Base-by-base conservation (phyloP, 1,140 invertebrate genomes). In the Diuraphis noxia region DNA sequence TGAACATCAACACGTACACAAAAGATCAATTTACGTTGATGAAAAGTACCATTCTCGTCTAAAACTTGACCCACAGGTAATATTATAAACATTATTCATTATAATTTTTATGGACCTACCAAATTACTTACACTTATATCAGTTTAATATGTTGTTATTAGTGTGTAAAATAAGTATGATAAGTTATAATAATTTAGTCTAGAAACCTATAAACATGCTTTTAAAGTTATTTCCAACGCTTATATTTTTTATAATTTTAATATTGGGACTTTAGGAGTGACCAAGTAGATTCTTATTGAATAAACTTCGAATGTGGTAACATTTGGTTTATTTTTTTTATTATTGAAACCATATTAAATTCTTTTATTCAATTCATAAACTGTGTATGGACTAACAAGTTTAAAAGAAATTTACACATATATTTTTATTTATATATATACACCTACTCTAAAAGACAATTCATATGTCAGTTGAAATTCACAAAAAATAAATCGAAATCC, bases 1-100 rank as follows among this genome's bases (percentile, higher is more conserved):
- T 46, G 88, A 90, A 90, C 88, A 90, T 79, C 56, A 72, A 46
- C 88, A 90, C 34, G 88, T 90, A 17, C 88, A 79, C 34, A 90
- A 90, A 25, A 41, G 88, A 79, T 90, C 88, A 90, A 36, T 90
- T 36, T 46, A 79, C 34, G 30, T 79, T 4, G 88, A 90, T 23
- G 88, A 90, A 79, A 90, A 90, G 30, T 90, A 90, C 34, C 63
- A 90, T 49, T 90, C 40, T 43, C 40, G 72, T 34, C 41, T 90
- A 17, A 90, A 90, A 90, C 43, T n/a, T 38, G 88, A 90, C 46
- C 88, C 88, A 36, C 88, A 90, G 88, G 88, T 90, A 90, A 90
- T 77, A n/a, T 72, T 77, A n/a, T 72, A 88, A 72, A 25, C 25
- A 25, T n/a, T n/a, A 34, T 25, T 36, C 0, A 36, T 17, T 79